Percentiles rank a stretch among this genome's conserved stretches.
phyloP scores from a whole-genome alignment of 2,888 invertebrate species.

The Drosophila ochracea region DNA sequence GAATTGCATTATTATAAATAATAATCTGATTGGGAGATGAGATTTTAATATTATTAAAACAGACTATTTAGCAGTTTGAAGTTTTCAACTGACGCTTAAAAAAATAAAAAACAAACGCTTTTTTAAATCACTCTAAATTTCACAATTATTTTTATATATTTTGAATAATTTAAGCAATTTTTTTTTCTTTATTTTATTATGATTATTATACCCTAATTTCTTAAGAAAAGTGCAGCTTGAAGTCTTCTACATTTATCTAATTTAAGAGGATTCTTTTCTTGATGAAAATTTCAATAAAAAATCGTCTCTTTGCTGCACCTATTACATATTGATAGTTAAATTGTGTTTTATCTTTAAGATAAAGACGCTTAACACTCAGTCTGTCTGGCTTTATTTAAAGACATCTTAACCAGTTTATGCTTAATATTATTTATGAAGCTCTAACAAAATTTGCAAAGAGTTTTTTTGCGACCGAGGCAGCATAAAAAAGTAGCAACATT shows the following conservation, averaged over 20 bases:
- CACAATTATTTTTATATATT: neutral
- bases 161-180: neutral
- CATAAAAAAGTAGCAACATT: conserved; percentile 4
- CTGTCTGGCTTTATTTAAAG: no score
- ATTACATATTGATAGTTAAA: neutral
- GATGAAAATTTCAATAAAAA: neutral
- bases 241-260: neutral
- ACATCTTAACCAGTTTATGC: neutral
- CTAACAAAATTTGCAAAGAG: neutral
- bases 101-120: neutral
- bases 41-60: neutral
- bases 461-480: neutral
- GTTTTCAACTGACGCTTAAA: neutral
- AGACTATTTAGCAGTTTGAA: neutral
- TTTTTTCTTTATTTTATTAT: neutral
- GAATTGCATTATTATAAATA: neutral
- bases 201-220: neutral
- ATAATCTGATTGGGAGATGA: neutral
- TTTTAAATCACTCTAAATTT: neutral
- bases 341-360: no score
- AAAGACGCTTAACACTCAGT: neutral
- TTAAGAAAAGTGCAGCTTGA: neutral
- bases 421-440: neutral
- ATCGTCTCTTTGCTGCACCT: rapidly evolving
- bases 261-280: neutral